These are phyloP conservation scores for Aplochiton taeniatus DNA, from an alignment of 2,797 vertebrate species.

Conservation along the genomic window DNA sequence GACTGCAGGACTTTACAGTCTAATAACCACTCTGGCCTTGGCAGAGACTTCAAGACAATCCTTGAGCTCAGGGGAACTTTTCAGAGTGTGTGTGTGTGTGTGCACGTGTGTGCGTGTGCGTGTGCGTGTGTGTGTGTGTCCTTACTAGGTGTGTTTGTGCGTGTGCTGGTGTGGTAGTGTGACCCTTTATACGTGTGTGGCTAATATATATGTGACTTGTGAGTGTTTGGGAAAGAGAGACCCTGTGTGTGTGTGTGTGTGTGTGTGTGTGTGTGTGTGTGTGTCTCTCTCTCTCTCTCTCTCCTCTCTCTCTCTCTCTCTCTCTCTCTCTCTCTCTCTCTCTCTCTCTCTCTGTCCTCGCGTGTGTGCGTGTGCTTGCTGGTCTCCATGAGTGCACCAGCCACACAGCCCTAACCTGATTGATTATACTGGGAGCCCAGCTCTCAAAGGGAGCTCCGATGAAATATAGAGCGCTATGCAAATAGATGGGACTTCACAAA, in stretches of 20 bases:
- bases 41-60: conserved; percentile 30
- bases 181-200: neutral
- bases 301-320: too few relatives aligned
- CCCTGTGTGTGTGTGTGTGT: neutral
- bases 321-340: too few relatives aligned
- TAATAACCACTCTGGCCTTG: conserved; percentile 38
- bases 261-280: conserved; percentile 6
- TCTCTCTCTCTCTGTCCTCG: neutral
- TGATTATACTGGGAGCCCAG: conserved; percentile 62
- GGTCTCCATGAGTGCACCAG: neutral
- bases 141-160: neutral
- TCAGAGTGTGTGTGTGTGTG: neutral
- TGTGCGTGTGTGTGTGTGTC: neutral
- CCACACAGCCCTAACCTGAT: conserved; percentile 60
- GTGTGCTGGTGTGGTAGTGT: conserved; percentile 9
- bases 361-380: conserved; percentile 24
- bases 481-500: conserved; percentile 58
- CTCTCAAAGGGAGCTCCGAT: conserved; percentile 56
- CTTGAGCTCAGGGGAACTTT: conserved; percentile 21
- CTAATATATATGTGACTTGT: neutral
- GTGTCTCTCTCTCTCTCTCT: conserved; percentile 1
- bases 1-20: conserved; percentile 34
- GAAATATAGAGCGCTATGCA: conserved; percentile 67
- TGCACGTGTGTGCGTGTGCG: neutral
- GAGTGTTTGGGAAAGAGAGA: conserved; percentile 1